Evolutionary conservation across 2,797 vertebrate genomes (phyloP).

Genomic region (Emys orbicularis): DNA sequence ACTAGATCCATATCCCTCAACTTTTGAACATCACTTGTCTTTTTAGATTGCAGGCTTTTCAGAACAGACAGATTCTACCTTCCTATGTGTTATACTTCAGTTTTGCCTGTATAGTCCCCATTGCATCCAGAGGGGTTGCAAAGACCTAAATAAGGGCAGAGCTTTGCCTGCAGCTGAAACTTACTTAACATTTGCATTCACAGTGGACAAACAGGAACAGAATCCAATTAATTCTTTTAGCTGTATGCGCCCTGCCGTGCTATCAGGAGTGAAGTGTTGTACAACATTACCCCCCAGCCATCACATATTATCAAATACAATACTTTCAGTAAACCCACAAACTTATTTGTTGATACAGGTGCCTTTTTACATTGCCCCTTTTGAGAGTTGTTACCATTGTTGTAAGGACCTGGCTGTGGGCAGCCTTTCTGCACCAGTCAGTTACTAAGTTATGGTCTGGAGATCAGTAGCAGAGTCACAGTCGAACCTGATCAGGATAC

Average conservation of each 20-base stretch:
- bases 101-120: neutral
- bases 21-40: neutral
- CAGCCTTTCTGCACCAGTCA: neutral
- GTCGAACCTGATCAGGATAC: neutral
- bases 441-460: neutral
- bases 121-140: neutral
- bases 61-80: neutral
- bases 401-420: neutral
- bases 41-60: neutral
- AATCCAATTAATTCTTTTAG: neutral
- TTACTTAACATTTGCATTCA: neutral
- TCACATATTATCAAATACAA: neutral
- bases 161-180: neutral
- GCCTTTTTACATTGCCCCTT: neutral
- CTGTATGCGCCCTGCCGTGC: neutral
- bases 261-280: neutral
- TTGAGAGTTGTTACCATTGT: neutral
- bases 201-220: neutral
- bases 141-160: neutral
- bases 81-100: fast-evolving
- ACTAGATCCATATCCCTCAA: neutral
- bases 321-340: neutral
- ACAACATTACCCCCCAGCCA: fast-evolving
- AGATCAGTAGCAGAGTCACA: neutral
- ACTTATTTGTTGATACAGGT: neutral